Evolutionary conservation across 2,888 invertebrate species (phyloP).

Genomic region (Mesorhabditis belari): DNA sequence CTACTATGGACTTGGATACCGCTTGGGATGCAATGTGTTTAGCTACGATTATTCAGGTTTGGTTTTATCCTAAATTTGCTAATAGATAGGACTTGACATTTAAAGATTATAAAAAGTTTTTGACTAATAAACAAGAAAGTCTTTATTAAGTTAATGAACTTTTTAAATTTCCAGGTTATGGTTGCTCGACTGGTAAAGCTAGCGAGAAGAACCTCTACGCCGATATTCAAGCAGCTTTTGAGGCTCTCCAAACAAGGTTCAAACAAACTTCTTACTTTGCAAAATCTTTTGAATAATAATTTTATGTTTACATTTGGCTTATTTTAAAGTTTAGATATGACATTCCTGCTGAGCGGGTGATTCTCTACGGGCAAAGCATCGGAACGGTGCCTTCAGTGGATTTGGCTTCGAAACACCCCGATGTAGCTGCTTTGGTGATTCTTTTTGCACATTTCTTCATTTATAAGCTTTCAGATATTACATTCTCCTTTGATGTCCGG

Average conservation of each 20-base stretch:
- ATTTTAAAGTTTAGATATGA: constrained; percentile 59
- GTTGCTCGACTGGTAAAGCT: constrained; percentile 72
- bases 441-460: not conserved
- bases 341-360: constrained; percentile 88
- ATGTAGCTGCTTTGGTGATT: constrained; percentile 20
- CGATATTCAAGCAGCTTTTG: constrained; percentile 76
- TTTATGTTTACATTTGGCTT: not conserved
- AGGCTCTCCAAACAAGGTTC: constrained; percentile 28
- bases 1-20: constrained; percentile 78
- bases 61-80: not conserved
- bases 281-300: not conserved
- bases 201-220: constrained; percentile 96
- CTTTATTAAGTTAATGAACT: no score
- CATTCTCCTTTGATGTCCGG: constrained; percentile 97
- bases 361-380: constrained; percentile 95
- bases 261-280: not conserved
- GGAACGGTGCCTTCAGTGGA: constrained; percentile 97
- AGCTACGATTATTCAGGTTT: constrained; percentile 73
- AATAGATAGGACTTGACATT: no score
- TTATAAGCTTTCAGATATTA: constrained; percentile 67
- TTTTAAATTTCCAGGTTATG: constrained; percentile 38
- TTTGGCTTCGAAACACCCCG: constrained; percentile 70
- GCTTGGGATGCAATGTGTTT: constrained; percentile 73
- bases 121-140: no score
- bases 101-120: no score